Base-by-base conservation (phyloP, 2,797 vertebrate species). In the Rhadinocentrus ornatus region DNA sequence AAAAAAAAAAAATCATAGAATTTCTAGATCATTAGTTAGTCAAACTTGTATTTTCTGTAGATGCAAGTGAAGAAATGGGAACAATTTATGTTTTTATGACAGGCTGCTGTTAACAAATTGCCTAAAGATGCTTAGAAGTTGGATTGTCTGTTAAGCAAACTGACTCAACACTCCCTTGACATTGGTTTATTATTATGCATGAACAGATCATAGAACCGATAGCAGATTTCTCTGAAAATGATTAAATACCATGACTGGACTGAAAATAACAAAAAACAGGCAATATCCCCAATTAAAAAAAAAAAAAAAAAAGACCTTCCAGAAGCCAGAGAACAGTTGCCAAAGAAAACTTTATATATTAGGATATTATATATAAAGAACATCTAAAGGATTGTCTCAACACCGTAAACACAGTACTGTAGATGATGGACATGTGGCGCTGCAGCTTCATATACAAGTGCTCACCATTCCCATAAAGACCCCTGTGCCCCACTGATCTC, bases 401-500 rank as follows among this genome's bases (percentile, higher is more conserved):
- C 11, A 27, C 24, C 1, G 24, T 27, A 27, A 16, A 53, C 24
- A 13, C 24, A 53, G 22, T 52, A 52, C 22, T 52, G 50, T 22
- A 24, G 52, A 41, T 48, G 59, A 75, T 56, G 27, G 53, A 75
- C 35, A 63, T 24, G 61, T 11, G 3, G 10, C 2, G 9, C 15
- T 27, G 13, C 27, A n/a, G 1, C 0, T 37, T 54, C 54, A 24
- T 35, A 58, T 27, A 31, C 70, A 60, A 55, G 66, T 71, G 69
- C 57, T 75, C 61, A 39, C 12, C 34, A 62, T 55, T 66, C 71
- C 44, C 55, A 2, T 35, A 5, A 46, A 71, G 57, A 57, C 66
- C 1, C 59, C 66, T 71, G 81, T 31, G 53, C 77, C 80, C 78
- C 75, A 62, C 69, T 84, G 83, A 80, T 88, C 68, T 88, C 87